phyloP scores from a whole-genome alignment of 2,113 vertebrate species.

The Toxostoma redivivum region DNA sequence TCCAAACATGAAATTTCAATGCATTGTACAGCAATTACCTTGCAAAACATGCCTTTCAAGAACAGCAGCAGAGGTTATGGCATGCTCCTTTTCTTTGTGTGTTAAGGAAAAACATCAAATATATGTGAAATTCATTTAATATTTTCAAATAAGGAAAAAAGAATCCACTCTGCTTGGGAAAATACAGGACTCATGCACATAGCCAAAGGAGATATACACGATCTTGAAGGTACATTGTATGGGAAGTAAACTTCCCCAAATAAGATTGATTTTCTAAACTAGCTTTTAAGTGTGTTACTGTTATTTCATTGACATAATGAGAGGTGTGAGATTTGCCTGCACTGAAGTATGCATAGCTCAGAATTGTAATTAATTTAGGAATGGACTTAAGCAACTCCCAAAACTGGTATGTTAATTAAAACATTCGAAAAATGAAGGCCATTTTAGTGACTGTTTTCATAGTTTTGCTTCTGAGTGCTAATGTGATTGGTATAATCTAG shows the following conservation, averaged over 20 bases:
- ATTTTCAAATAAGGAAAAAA: background rate
- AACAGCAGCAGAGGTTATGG: background rate
- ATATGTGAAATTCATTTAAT: background rate
- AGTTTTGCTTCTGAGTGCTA: background rate
- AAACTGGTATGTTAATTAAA: background rate
- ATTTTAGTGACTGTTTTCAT: background rate
- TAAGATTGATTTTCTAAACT: background rate
- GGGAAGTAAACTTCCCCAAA: background rate
- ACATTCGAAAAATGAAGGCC: background rate
- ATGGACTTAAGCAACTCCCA: background rate
- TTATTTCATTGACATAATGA: background rate
- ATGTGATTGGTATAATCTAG: conserved; percentile 31
- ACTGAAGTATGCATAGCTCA: background rate
- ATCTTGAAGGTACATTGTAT: background rate
- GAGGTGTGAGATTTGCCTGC: background rate
- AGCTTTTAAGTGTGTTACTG: background rate
- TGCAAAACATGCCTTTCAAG: background rate
- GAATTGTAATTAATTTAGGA: background rate
- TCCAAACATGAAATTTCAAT: background rate
- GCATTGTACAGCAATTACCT: background rate
- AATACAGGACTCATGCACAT: background rate
- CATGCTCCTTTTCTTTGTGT: background rate
- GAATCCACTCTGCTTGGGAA: background rate
- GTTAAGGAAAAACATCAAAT: background rate
- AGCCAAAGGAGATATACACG: background rate